Base-by-base conservation (phyloP, 2,797 vertebrate genomes). In the Eptatretus atami region DNA sequence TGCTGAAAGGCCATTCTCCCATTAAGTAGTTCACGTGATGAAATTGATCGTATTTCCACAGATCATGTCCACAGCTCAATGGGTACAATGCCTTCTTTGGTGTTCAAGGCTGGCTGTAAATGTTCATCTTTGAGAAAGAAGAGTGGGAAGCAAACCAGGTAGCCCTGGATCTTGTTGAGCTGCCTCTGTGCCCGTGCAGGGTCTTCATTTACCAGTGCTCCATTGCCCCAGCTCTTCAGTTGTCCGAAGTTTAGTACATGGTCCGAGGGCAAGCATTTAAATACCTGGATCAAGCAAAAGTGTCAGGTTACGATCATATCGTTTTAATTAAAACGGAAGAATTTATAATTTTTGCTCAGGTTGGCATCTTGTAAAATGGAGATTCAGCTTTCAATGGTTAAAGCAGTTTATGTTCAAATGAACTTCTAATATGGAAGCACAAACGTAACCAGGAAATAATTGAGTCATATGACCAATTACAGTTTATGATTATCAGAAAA, bases 51-150 rank as follows among this genome's bases (percentile, higher is more conserved):
- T 24, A 10, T 24, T 6, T 60, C 6, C 6, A 24, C 15, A 6
- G 15, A 63, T 72, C 81, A 95, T 69, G 87, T 92, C 88, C 90
- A 98, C 64, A 87, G 80, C 69, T 95, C 90, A 78, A 80, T 86
- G 69, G 90, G 90, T 64, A 93, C 82, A 70, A 98, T 95, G 70
- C 81, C 78, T 75, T 98, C 90, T 71, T 86, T 95, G 65, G 84
- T 84, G 68, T 86, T 86, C 0, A 95, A 82, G 0, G 88, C 82
- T 11, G 90, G 90, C 13, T 94, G 79, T 11, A 98, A 76, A 73
- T 78, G 80, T 71, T 98, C 78, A 65, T 84, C 82, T 57, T 74
- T 71, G 67, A 98, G 73, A 74, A 98, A 98, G 69, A 80, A 76
- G 12, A 96, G 81, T 6, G 88, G 86, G 63, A 98, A 93, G 67